Evolutionary conservation across 2,888 invertebrate species (phyloP).

Genomic region (Ophion obscuratus): DNA sequence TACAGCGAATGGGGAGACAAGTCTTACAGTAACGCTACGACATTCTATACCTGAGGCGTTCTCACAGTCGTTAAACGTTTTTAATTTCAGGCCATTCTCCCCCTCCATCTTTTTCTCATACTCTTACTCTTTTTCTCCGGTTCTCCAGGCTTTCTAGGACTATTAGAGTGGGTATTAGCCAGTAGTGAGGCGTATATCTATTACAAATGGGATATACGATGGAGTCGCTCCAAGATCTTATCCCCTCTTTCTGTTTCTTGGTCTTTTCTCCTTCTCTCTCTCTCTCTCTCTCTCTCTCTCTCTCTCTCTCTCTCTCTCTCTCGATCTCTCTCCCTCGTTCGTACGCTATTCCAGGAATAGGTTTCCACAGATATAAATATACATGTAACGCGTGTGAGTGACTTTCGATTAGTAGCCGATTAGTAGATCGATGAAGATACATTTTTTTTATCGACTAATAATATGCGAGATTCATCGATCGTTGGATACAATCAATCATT

Average conservation of each 20-base stretch:
- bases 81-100: slow-evolving; percentile 71
- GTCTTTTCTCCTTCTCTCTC: neutral
- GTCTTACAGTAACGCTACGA: slow-evolving; percentile 61
- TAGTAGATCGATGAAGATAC: neutral
- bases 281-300: neutral
- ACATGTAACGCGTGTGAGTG: slow-evolving; percentile 29
- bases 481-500: slow-evolving; percentile 24
- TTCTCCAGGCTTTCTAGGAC: slow-evolving; percentile 8
- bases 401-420: slow-evolving; percentile 53
- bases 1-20: slow-evolving; percentile 47
- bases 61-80: slow-evolving; percentile 76
- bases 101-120: slow-evolving; percentile 43
- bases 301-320: neutral
- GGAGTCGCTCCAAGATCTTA: slow-evolving; percentile 21
- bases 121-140: slow-evolving; percentile 32
- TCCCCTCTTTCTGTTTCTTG: neutral
- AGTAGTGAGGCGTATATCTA: slow-evolving; percentile 22
- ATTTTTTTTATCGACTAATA: slow-evolving; percentile 26
- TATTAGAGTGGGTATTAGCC: slow-evolving; percentile 31
- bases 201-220: slow-evolving; percentile 21
- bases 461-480: neutral
- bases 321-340: neutral
- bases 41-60: slow-evolving; percentile 71
- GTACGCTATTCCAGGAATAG: neutral
- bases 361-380: slow-evolving; percentile 19